These are phyloP conservation scores for Merops nubicus DNA, from an alignment of 2,113 vertebrate genomes.

Conservation along the genomic window DNA sequence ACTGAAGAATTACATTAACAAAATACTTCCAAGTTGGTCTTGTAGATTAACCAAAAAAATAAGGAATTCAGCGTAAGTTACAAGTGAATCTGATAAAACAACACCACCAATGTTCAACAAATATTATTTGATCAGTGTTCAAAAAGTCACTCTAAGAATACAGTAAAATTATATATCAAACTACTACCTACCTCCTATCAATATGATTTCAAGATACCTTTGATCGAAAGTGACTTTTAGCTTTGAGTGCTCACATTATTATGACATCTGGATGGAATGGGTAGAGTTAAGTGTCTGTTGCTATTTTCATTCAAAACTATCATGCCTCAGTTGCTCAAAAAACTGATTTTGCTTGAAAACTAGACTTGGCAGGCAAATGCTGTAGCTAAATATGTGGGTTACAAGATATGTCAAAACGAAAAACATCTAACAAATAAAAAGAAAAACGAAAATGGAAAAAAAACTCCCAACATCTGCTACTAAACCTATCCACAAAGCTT, in stretches of 20 bases:
- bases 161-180: neutral
- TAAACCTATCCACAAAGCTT: neutral
- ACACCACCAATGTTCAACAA: too few species aligned
- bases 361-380: neutral
- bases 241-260: slow-evolving; percentile 4
- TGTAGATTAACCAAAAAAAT: neutral
- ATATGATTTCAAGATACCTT: neutral
- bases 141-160: neutral
- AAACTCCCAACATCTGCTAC: neutral
- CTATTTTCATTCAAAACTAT: slow-evolving; percentile 3
- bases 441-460: neutral
- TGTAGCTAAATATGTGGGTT: neutral
- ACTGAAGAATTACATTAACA: neutral
- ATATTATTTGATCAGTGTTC: too few species aligned
- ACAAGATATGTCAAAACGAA: neutral
- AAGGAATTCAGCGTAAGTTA: neutral
- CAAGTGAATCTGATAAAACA: neutral
- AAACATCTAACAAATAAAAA: neutral
- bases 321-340: slow-evolving; percentile 8
- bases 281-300: slow-evolving; percentile 36
- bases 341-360: neutral
- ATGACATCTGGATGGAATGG: slow-evolving; percentile 19
- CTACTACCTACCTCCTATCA: neutral
- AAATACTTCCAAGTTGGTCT: neutral
- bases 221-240: slow-evolving; percentile 25